These are phyloP conservation scores for Neomonachus schauinslandi DNA, from an alignment of 2,113 vertebrate species.

Conservation along the genomic window DNA sequence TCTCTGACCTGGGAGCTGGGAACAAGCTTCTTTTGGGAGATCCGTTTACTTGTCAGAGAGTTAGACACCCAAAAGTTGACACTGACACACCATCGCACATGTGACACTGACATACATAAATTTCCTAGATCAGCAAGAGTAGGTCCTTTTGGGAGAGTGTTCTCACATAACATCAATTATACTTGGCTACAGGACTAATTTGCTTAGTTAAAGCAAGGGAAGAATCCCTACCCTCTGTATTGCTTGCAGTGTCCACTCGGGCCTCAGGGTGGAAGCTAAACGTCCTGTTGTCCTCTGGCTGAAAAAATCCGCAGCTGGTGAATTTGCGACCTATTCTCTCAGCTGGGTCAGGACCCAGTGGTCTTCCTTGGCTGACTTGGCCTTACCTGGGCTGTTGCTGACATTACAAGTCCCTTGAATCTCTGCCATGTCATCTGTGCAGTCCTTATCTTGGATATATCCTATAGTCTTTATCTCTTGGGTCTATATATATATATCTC, in stretches of 20 bases:
- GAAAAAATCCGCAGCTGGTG: not conserved
- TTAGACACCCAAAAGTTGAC: not conserved
- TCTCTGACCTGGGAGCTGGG: not conserved
- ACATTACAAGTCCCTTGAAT: not conserved
- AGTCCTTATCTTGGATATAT: not conserved
- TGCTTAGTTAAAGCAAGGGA: not conserved
- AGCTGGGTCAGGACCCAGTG: not conserved
- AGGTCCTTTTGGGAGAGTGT: not conserved
- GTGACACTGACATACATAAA: not conserved
- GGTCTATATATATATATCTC: not conserved
- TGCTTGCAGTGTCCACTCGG: not conserved
- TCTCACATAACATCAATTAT: not conserved
- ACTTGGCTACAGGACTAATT: not conserved
- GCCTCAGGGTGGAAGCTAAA: not conserved
- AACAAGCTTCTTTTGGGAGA: not conserved
- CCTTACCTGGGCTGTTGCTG: not conserved
- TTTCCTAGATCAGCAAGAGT: not conserved
- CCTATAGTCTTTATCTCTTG: not conserved
- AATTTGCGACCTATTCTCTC: not conserved
- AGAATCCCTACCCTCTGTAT: not conserved
- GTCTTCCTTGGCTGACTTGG: not conserved
- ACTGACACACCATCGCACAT: not conserved
- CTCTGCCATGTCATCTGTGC: not conserved
- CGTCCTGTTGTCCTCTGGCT: not conserved
- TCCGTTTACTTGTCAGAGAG: not conserved